Percentiles rank a stretch among this genome's conserved stretches.
Evolutionary conservation across 2,888 invertebrate species (phyloP).

Genomic region (Choreutis nemorana): DNA sequence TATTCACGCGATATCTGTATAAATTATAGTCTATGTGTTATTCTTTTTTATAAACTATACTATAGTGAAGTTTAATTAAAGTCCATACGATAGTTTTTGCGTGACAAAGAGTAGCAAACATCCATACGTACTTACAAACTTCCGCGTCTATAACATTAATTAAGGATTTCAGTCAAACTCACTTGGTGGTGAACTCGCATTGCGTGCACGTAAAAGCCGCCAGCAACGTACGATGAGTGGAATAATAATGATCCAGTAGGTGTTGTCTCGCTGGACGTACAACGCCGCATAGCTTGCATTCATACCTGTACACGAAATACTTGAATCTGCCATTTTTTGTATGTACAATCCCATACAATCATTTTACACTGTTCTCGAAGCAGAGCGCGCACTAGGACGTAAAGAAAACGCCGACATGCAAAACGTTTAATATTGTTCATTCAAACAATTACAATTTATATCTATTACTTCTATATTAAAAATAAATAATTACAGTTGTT

Average conservation of each 20-base stretch:
- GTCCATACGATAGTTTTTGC: no score
- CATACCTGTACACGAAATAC: conserved; percentile 27
- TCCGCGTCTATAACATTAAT: neutral
- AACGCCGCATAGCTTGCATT: conserved; percentile 43
- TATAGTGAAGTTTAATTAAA: no score
- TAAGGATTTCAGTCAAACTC: conserved; percentile 13
- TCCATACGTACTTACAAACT: neutral
- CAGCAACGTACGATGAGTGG: conserved; percentile 29
- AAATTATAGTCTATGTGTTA: no score
- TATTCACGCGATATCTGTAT: no score
- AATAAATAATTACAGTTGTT: no score
- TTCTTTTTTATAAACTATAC: no score
- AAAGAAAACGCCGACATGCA: no score
- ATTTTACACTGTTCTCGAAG: neutral
- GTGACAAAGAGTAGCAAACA: no score
- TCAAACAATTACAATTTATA: no score
- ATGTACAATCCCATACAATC: neutral
- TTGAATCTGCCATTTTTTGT: neutral
- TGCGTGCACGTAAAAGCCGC: conserved; percentile 31
- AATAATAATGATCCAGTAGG: conserved; percentile 41
- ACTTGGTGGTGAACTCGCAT: conserved; percentile 42
- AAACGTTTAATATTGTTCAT: no score
- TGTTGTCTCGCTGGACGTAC: conserved; percentile 45
- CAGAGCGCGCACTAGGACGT: neutral
- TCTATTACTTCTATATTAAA: no score